phyloP scores from a whole-genome alignment of 2,113 vertebrate genomes.

The Epinephelus moara region DNA sequence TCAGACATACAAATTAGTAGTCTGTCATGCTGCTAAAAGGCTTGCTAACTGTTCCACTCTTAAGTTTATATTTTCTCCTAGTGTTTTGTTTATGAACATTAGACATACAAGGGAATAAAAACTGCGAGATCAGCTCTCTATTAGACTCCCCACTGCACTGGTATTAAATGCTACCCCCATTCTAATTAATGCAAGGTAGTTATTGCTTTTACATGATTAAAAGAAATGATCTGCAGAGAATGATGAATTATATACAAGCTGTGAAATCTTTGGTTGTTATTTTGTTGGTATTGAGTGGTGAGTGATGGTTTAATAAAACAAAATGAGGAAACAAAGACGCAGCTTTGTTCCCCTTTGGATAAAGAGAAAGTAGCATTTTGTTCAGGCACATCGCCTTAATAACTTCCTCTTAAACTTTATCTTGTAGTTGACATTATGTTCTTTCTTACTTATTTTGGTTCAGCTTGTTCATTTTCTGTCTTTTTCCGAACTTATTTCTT shows the following conservation, averaged over 20 bases:
- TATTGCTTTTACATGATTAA: constrained; percentile 31
- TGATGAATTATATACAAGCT: not conserved
- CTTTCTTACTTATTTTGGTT: constrained; percentile 16
- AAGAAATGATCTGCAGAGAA: not conserved
- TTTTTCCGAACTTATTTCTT: constrained; percentile 4
- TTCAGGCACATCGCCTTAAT: constrained; percentile 28
- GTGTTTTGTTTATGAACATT: constrained; percentile 51
- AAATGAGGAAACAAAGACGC: constrained; percentile 11
- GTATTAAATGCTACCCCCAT: constrained; percentile 53
- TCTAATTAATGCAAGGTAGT: constrained; percentile 63
- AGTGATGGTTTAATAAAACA: constrained; percentile 26
- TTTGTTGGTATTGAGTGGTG: constrained; percentile 52
- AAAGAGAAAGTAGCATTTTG: constrained; percentile 25
- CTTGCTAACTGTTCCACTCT: constrained; percentile 9
- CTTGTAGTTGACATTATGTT: constrained; percentile 51
- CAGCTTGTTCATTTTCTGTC: not conserved
- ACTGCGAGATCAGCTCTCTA: constrained; percentile 4
- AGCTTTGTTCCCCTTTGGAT: constrained; percentile 35
- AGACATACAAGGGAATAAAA: constrained; percentile 1
- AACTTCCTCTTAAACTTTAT: constrained; percentile 59
- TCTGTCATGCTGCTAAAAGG: constrained; percentile 46
- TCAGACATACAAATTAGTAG: constrained; percentile 41
- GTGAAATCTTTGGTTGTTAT: constrained; percentile 28
- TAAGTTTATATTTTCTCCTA: constrained; percentile 17
- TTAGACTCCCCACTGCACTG: constrained; percentile 11